Base-by-base conservation (phyloP, 2,113 vertebrate species). In the Papio anubis region DNA sequence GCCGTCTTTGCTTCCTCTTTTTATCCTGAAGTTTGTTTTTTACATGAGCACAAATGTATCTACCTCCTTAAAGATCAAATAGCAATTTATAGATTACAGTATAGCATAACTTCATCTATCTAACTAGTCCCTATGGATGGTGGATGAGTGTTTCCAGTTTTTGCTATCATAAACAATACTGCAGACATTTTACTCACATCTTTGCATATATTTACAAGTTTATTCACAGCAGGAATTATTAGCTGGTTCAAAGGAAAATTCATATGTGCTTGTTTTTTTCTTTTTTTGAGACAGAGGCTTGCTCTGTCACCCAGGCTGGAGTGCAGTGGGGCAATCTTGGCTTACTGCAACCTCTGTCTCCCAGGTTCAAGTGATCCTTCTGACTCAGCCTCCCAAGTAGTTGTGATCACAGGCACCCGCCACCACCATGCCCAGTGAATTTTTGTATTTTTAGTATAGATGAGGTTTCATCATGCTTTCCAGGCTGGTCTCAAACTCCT, bases 221-320 rank as follows among this genome's bases (percentile, higher is more conserved):
- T 79, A 64, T 27, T 70, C 72, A 72, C n/a, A 55, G 16, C n/a
- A 21, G 78, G 61, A 73, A 72, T 55, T 89, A 84, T 35, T 45
- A 32, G 20, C 30, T 66, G 90, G 73, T 16, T 79, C 80, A 80
- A 93, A 93, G 85, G 45, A 89, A 93, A 73, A 95, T 21, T 57
- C 32, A 9, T 23, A 45, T 2, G 32, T 80, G 25, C 32, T 66
- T 73, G 57, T 78, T 89, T 89, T 59, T 70, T 66, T 66, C 2
- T 10, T 68, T 38, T 38, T 73, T 40, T 73, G 70, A 73, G 21
- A 40, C 21, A 23, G 38, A 72, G 70, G 40, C 70, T 72, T 20
- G 4, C 18, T 72, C 9, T 38, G 70, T 40, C 3, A 0, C 9
- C 9, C 48, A 10, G n/a, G 10, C 8, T n/a, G 8, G 70, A 72